Evolutionary conservation across 2,797 vertebrate genomes (phyloP).

Genomic region (Vespertilio murinus): DNA sequence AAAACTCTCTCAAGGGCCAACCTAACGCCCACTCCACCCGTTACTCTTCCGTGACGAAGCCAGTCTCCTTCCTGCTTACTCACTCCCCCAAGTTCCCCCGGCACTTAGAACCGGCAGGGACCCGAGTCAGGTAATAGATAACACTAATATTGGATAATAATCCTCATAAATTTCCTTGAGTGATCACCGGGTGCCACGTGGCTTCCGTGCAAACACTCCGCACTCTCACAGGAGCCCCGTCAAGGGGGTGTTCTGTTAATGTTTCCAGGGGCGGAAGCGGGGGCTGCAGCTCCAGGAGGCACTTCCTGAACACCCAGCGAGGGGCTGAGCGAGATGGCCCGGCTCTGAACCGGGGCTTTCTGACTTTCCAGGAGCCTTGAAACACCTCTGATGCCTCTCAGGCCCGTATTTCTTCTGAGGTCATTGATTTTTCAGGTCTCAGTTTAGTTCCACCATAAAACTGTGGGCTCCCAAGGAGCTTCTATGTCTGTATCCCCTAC

Average conservation of each 20-base stretch:
- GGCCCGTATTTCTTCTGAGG: constrained; percentile 51
- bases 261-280: neutral
- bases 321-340: neutral
- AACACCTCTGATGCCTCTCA: constrained; percentile 57
- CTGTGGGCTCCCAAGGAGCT: constrained; percentile 51
- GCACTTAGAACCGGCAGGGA: neutral
- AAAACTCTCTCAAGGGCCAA: neutral
- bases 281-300: neutral
- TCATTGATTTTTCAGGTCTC: constrained; percentile 73
- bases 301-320: neutral
- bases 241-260: neutral
- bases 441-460: constrained; percentile 67
- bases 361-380: constrained; percentile 41
- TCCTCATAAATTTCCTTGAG: neutral
- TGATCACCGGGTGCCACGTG: neutral
- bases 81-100: neutral
- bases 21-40: neutral
- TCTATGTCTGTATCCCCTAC: neutral
- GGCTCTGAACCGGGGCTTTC: constrained; percentile 30
- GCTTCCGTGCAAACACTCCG: neutral
- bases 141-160: neutral
- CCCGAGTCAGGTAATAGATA: neutral
- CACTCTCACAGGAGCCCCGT: neutral
- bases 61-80: neutral
- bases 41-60: neutral